phyloP scores from a whole-genome alignment of 2,888 invertebrate species.

The Drosophila peninsularis region DNA sequence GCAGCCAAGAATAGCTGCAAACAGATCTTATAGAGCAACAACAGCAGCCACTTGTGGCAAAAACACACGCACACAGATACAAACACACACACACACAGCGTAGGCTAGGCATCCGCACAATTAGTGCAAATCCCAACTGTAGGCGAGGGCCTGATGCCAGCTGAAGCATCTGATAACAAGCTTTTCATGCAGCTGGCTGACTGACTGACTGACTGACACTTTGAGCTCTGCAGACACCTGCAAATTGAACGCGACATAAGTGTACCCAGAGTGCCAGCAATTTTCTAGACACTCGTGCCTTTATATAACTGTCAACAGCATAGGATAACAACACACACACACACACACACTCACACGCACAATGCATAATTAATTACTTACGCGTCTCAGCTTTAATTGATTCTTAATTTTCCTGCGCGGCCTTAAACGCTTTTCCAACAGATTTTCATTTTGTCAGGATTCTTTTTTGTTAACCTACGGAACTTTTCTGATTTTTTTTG shows the following conservation, averaged over 20 bases:
- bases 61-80: slow-evolving; percentile 31
- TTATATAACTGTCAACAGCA: slow-evolving; percentile 42
- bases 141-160: slow-evolving; percentile 25
- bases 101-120: slow-evolving; percentile 45
- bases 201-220: slow-evolving; percentile 28
- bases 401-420: slow-evolving; percentile 24
- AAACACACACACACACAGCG: neutral
- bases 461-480: slow-evolving; percentile 7
- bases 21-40: slow-evolving; percentile 26
- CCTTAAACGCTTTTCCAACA: slow-evolving; percentile 33
- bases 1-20: slow-evolving; percentile 46
- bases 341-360: slow-evolving; percentile 6
- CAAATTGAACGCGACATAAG: slow-evolving; percentile 8
- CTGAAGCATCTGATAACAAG: slow-evolving; percentile 62
- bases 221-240: slow-evolving; percentile 40
- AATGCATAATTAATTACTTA: slow-evolving; percentile 53
- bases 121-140: slow-evolving; percentile 35
- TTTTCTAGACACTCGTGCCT: slow-evolving; percentile 13
- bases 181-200: slow-evolving; percentile 21
- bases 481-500: slow-evolving; percentile 11
- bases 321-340: slow-evolving; percentile 1
- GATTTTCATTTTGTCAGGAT: slow-evolving; percentile 32
- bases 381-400: slow-evolving; percentile 33
- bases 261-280: slow-evolving; percentile 13
- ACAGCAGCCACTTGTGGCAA: slow-evolving; percentile 35